Percentiles rank a stretch among this genome's conserved stretches.
Evolutionary conservation across 2,888 invertebrate genomes (phyloP).

Genomic region (Oasisia sp.): DNA sequence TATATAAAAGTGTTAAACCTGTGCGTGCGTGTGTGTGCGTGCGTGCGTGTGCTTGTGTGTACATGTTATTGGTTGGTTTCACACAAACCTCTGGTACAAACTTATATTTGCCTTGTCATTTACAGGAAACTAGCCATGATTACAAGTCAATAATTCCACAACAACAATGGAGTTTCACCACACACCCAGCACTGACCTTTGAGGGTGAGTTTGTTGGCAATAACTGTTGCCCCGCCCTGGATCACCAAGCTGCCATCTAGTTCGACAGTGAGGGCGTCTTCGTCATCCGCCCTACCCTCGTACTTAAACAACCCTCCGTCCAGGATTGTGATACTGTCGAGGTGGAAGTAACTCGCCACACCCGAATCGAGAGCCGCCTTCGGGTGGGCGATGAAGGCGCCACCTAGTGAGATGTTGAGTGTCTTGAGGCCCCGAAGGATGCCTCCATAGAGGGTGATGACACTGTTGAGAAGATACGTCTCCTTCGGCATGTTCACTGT

Average conservation of each 20-base stretch:
- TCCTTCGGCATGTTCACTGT: slow-evolving; percentile 49
- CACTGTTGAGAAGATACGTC: slow-evolving; percentile 45
- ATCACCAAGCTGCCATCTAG: slow-evolving; percentile 46
- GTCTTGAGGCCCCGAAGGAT: slow-evolving; percentile 48
- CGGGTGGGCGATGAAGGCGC: slow-evolving; percentile 47
- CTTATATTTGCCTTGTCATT: too few species aligned
- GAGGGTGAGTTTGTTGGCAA: slow-evolving; percentile 39
- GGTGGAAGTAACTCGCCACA: slow-evolving; percentile 36
- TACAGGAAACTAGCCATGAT: too few species aligned
- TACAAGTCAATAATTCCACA: too few species aligned
- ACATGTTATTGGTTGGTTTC: too few species aligned
- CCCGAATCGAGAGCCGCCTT: slow-evolving; percentile 40
- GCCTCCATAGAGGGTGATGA: slow-evolving; percentile 48
- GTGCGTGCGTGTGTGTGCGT: too few species aligned
- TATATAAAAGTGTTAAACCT: too few species aligned
- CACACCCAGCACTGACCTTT: background rate
- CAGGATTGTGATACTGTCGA: slow-evolving; percentile 43
- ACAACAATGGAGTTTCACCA: too few species aligned
- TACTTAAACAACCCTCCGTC: slow-evolving; percentile 48
- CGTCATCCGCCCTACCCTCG: slow-evolving; percentile 42
- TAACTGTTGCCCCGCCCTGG: slow-evolving; percentile 47
- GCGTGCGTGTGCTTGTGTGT: too few species aligned
- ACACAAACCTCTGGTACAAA: too few species aligned
- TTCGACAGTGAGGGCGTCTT: slow-evolving; percentile 41
- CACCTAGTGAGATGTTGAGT: slow-evolving; percentile 49